phyloP scores from a whole-genome alignment of 2,797 vertebrate species.

The Sparus aurata region DNA sequence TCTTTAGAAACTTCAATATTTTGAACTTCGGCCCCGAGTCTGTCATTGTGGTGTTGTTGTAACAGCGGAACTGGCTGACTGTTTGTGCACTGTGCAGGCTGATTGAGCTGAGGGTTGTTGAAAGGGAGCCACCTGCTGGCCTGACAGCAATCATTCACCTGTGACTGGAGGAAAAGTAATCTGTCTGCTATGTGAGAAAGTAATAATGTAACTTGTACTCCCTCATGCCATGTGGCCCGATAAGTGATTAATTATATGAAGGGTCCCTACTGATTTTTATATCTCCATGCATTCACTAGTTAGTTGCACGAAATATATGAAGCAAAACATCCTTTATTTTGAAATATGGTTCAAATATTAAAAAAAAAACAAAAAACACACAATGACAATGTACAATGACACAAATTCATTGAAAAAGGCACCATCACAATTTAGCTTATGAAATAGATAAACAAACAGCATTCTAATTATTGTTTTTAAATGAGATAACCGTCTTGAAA shows the following conservation, averaged over 20 bases:
- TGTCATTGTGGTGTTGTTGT: constrained; percentile 59
- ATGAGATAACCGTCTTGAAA: not conserved
- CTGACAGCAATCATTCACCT: rapidly evolving
- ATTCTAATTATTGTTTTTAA: constrained; percentile 8
- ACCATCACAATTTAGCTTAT: not conserved
- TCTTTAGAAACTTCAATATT: constrained; percentile 61
- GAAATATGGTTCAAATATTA: constrained; percentile 34
- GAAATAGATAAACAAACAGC: not conserved
- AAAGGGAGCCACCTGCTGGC: constrained; percentile 51
- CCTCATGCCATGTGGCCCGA: too few relatives aligned
- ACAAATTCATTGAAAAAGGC: not conserved
- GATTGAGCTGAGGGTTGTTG: rapidly evolving
- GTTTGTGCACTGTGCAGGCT: not conserved
- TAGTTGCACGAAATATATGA: constrained; percentile 3
- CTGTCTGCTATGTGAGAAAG: not conserved
- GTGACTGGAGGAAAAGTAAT: too few relatives aligned
- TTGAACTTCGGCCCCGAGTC: constrained; percentile 35
- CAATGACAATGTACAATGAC: not conserved
- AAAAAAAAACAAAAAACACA: constrained; percentile 19
- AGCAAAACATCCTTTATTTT: constrained; percentile 68
- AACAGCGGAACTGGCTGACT: constrained; percentile 9
- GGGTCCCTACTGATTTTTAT: not conserved
- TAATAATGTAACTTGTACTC: not conserved
- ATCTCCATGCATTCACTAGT: not conserved
- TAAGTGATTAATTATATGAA: not conserved